A percentile compares a stretch with the other conserved stretches of the same genome.
phyloP scores from a whole-genome alignment of 30 jellyfish, hydroid and myxozoan species.

The Aurelia aurita region DNA sequence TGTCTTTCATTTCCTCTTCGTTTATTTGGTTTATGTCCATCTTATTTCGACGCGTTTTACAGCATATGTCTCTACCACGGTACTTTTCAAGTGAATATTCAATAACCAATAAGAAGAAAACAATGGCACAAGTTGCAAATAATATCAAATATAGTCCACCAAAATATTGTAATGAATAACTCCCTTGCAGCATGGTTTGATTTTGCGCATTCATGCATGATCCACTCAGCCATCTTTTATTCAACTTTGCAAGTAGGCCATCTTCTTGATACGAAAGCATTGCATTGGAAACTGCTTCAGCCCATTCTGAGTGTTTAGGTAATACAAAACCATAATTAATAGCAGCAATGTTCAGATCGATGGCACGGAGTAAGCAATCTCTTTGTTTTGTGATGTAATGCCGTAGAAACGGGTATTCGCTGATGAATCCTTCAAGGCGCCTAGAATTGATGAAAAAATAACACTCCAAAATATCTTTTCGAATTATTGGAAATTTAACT shows the following conservation, averaged over 20 bases:
- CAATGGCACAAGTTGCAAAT: slow-evolving; percentile 14
- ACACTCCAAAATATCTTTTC: too few species aligned
- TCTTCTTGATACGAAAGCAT: slow-evolving; percentile 21
- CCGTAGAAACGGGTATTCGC: slow-evolving; percentile 56
- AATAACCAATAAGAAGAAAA: neutral
- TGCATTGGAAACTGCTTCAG: slow-evolving; percentile 22
- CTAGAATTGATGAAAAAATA: slow-evolving; percentile 21
- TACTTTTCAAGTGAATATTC: too few species aligned
- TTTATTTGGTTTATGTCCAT: too few species aligned
- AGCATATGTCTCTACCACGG: too few species aligned
- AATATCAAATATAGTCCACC: slow-evolving; percentile 68
- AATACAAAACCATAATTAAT: slow-evolving; percentile 70
- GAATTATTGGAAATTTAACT: too few species aligned
- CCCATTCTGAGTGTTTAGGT: slow-evolving; percentile 45
- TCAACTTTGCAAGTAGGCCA: slow-evolving; percentile 28
- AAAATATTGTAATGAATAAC: slow-evolving; percentile 36
- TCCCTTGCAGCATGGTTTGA: neutral
- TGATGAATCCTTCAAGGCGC: slow-evolving; percentile 73
- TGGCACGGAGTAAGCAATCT: slow-evolving; percentile 54
- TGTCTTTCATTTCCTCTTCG: too few species aligned
- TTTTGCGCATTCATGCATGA: slow-evolving; percentile 29
- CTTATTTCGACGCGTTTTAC: too few species aligned
- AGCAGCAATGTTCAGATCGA: slow-evolving; percentile 36
- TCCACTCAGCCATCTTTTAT: slow-evolving; percentile 70
- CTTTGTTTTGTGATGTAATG: slow-evolving; percentile 61